Base-by-base conservation (phyloP, 2,113 vertebrate genomes). In the Herpetotheres cachinnans region DNA sequence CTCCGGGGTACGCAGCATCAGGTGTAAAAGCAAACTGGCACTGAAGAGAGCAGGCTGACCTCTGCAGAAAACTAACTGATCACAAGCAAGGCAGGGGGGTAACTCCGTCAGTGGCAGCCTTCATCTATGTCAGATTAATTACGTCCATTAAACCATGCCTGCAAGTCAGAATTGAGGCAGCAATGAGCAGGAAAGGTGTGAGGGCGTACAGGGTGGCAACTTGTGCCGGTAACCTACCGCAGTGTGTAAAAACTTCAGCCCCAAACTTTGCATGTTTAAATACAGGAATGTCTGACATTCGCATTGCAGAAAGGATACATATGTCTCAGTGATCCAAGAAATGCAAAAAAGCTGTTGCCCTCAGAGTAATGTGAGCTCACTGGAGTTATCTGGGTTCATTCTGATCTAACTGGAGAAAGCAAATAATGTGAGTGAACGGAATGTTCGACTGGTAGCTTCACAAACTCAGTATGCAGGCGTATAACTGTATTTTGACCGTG, bases 1-100 rank as follows among this genome's bases (percentile, higher is more conserved):
- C 13, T 80, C 12, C 0, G 1, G 19, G 15, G 42, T 26, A 76
- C 34, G 10, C 14, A 70, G 36, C 1, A 0, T 1, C 0, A 0
- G 13, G 4, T 69, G 18, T 36, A 40, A 88, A 82, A 89, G 13
- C 58, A 69, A 67, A 29, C 11, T 13, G 61, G 24, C 30, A 36
- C 32, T n/a, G 30, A 67, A 63, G 29, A 38, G 15, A 44, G 11
- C 0, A 0, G 27, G n/a, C 40, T 40, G 40, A 55, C 11, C 52
- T 32, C 18, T 12, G 3, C n/a, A 36, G 38, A 74, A 87, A 73
- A 3, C 15, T 11, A 44, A 40, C 44, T 89, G 16, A 19, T 26
- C 46, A 29, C 59, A 74, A 54, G 42, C 4, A 1, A 85, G 56
- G 38, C 59, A 82, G 71, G 47, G n/a, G 62, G 47, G n/a, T 92